Base-by-base conservation (phyloP, 2,797 vertebrate species). In the Halcyon smyrnensis region DNA sequence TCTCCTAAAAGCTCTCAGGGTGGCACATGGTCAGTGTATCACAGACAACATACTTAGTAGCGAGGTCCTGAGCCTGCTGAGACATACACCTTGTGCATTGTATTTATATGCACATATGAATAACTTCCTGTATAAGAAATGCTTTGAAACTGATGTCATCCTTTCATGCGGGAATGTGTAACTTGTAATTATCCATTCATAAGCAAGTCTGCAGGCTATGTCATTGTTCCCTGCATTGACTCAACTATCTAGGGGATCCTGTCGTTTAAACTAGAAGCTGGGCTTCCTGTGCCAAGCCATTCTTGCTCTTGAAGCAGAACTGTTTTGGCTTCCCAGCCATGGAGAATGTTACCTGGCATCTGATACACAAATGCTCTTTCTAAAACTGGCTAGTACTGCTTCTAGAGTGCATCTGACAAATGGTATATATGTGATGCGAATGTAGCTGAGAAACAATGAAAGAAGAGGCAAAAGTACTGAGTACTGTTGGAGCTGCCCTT, bases 101-200 rank as follows among this genome's bases (percentile, higher is more conserved):
- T 28, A 27, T 79, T 82, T 48, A 34, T 63, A 67, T 3, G 8
- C 63, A 8, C 36, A 11, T 24, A 46, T 60, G 16, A 68, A 20
- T 62, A 70, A 89, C 93, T 96, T 96, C 96, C 96, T 95, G 95
- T 77, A 5, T 62, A 51, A 91, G 75, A 84, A 87, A 96, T 95
- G 60, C 64, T 96, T 93, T 13, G 53, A 57, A 76, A 34, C 70
- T 97, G 90, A 85, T 0, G 1, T 93, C 36, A 89, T 50, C 59
- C 53, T 80, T 84, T 70, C 74, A 15, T 82, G 80, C 1, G 50
- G 74, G 74, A 76, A 93, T 86, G 48, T 63, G 60, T 84, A 70
- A 93, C 67, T 82, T 80, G 70, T 60, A 45, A 90, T 95, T 80
- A 87, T 36, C 51, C 45, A 53, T 69, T 91, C 56, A n/a, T 51